Percentiles rank a stretch among this genome's conserved stretches.
Conservation (phyloP, 2,888 invertebrate species). For the Tetranychus piercei region DNA sequence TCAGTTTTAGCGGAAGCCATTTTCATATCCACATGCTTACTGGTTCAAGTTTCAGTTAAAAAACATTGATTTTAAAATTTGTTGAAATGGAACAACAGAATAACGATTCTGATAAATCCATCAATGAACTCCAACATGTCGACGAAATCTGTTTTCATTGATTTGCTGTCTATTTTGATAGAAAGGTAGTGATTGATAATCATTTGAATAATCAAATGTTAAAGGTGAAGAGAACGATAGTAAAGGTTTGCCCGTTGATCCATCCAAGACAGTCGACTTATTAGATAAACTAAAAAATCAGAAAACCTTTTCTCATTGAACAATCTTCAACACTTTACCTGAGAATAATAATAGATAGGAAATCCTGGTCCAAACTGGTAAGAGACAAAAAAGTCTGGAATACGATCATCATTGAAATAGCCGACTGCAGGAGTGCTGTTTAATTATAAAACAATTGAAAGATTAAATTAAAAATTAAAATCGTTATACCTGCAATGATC, state of each 20-base stretch:
- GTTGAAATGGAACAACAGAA: too few relatives aligned
- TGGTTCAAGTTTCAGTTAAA: too few relatives aligned
- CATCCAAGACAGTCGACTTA: constrained; percentile 43
- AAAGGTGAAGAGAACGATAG: constrained; percentile 32
- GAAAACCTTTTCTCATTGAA: neutral
- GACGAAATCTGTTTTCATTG: constrained; percentile 15
- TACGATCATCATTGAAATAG: constrained; percentile 53
- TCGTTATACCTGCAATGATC: constrained; percentile 43
- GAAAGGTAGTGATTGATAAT: neutral
- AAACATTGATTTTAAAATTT: too few relatives aligned
- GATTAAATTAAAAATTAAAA: constrained; percentile 16
- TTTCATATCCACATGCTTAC: too few relatives aligned
- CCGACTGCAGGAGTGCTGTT: constrained; percentile 53
- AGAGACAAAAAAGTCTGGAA: constrained; percentile 59
- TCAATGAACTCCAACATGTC: constrained; percentile 37
- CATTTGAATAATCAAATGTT: neutral
- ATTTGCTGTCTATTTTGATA: neutral
- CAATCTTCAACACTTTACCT: constrained; percentile 28
- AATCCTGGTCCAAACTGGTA: constrained; percentile 38
- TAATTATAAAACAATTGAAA: constrained; percentile 17
- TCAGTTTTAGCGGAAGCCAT: too few relatives aligned
- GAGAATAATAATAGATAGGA: constrained; percentile 53
- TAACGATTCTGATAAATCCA: constrained; percentile 22
- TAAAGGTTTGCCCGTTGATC: constrained; percentile 43
- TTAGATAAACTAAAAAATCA: constrained; percentile 2